A percentile compares a stretch with the other conserved stretches of the same genome.
Conservation (phyloP, 2,113 vertebrate genomes). For the Pseudorhombus dupliciocellatus region DNA sequence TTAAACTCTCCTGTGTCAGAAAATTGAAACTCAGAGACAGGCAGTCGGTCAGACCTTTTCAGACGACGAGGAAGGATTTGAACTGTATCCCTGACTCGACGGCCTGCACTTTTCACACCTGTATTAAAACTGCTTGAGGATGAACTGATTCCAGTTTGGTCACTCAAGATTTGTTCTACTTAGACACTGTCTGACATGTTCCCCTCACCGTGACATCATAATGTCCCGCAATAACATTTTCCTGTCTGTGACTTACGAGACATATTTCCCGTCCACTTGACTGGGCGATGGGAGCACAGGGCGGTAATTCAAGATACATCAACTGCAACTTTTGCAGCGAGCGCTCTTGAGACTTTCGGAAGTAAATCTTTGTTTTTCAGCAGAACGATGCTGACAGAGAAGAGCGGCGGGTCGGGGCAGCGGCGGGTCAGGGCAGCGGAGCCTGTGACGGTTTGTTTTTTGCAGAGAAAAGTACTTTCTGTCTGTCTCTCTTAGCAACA, state of each 20-base stretch:
- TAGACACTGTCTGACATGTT: not conserved
- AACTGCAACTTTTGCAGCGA: constrained; percentile 19
- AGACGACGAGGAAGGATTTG: constrained; percentile 31
- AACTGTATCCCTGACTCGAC: constrained; percentile 28
- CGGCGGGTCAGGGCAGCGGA: constrained; percentile 10
- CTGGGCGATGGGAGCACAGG: not conserved
- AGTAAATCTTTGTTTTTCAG: constrained; percentile 41
- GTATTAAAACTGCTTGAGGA: constrained; percentile 47
- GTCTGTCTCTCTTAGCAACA: not conserved
- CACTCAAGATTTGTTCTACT: not conserved
- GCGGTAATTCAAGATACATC: not conserved
- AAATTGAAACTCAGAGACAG: constrained; percentile 5
- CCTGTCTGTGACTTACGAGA: not conserved
- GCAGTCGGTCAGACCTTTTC: constrained; percentile 35
- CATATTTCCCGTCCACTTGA: not conserved
- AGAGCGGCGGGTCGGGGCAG: constrained; percentile 2
- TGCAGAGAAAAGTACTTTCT: not conserved
- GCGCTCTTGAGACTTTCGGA: not conserved
- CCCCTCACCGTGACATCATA: not conserved
- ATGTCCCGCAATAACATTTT: not conserved
- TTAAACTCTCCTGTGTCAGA: not conserved
- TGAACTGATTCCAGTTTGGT: not conserved
- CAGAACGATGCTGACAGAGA: constrained; percentile 21
- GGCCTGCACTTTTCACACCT: constrained; percentile 16
- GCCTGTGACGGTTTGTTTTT: constrained; percentile 3